Evolutionary conservation across 2,113 vertebrate species (phyloP).

Genomic region (Colistium nudipinnis): DNA sequence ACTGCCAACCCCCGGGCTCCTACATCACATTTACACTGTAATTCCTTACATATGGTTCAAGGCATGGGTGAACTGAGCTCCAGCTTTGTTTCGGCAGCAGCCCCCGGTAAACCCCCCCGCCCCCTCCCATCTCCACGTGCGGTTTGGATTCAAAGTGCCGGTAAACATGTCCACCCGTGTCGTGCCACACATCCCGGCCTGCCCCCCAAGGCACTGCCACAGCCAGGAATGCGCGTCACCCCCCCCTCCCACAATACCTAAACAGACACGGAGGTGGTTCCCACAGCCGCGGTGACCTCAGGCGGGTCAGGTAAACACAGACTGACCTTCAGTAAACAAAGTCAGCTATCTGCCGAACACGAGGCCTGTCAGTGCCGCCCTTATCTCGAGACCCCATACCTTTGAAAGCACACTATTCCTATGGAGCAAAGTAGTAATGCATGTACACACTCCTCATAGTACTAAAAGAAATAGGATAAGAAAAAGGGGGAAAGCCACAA

Average conservation of each 20-base stretch:
- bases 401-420: not conserved
- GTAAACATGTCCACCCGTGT: not conserved
- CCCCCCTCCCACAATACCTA: conserved; percentile 34
- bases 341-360: conserved; percentile 44
- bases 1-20: not conserved
- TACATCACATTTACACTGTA: not conserved
- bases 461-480: too few species aligned
- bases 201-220: not conserved
- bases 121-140: not conserved
- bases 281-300: conserved; percentile 46
- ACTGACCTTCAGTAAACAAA: conserved; percentile 54
- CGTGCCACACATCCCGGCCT: conserved; percentile 9
- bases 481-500: too few species aligned
- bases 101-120: not conserved
- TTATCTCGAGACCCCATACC: conserved; percentile 46
- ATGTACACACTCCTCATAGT: not conserved
- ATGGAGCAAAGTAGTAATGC: not conserved
- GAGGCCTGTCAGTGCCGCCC: conserved; percentile 27
- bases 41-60: conserved; percentile 5
- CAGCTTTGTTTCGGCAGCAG: conserved; percentile 1
- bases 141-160: not conserved
- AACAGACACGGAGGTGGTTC: conserved; percentile 22
- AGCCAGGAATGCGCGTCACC: conserved; percentile 39
- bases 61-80: not conserved
- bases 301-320: conserved; percentile 48